Evolutionary conservation across 2,888 invertebrate species (phyloP), one percentile per base, ranked within the genome.

Genomic region (Folsomia candida): DNA sequence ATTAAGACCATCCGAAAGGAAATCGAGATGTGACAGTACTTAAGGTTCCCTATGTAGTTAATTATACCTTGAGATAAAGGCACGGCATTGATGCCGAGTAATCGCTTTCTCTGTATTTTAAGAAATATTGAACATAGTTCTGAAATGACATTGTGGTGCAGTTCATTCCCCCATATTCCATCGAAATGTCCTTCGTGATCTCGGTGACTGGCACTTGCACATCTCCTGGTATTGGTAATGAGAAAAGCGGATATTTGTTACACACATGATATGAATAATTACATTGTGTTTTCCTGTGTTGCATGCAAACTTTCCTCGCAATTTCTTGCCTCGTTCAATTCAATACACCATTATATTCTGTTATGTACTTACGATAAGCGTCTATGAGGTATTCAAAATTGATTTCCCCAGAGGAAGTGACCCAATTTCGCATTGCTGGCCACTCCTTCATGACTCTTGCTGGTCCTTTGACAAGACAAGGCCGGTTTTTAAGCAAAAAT

Each of bases 81-180:
- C 89, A 84, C 47, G 85, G 83, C 82, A 84, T 81, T 47, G 83
- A 81, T 22, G 80, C 76, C 1, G 83, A 81, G 77, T 85, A 82
- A 68, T 82, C 81, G 68, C 84, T 82, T 66, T 83, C 82, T 47
- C 82, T 83, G 74, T 84, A 84, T 25, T 85, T 82, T 79, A 86
- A 83, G 88, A 92, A 90, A 82, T 94, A 92, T 25, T 86, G 80
- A 62, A 94, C 81, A 83, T 89, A 97, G 51, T 92, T 87, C 67
- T 82, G 81, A 70, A 97, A 87, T 68, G 83, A 86, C 87, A 89
- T 89, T 71, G 87, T 85, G 22, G 73, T 37, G 64, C 64, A 70
- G 51, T 73, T 51, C 66, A 72, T 47, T 9, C 65, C 26, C 58
- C 76, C 73, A 24, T 76, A 73, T 2, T 71, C 72, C 51, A 65